These are phyloP conservation scores for Dermatemys mawii DNA, from an alignment of 2,113 vertebrate genomes.

Conservation along the genomic window DNA sequence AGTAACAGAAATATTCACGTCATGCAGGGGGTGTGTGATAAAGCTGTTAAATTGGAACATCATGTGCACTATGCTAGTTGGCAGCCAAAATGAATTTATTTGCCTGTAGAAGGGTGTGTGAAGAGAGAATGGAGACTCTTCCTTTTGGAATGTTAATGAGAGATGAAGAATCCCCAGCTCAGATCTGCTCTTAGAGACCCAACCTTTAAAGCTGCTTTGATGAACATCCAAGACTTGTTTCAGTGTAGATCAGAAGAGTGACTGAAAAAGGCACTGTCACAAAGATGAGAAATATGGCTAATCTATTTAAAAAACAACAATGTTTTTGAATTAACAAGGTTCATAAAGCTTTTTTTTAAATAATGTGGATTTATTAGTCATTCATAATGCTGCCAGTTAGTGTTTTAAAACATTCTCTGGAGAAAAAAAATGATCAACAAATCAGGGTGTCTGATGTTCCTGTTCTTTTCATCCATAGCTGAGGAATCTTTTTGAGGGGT, in stretches of 20 bases:
- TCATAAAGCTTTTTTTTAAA: not conserved
- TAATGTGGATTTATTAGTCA: not conserved
- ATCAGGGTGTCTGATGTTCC: not conserved
- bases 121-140: not conserved
- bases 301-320: not conserved
- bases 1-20: not conserved
- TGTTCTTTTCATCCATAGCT: not conserved
- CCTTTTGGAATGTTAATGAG: not conserved
- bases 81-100: slow-evolving; percentile 49
- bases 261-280: not conserved
- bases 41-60: slow-evolving; percentile 51
- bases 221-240: not conserved
- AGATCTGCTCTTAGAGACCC: not conserved
- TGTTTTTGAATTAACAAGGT: not conserved
- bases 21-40: fast-evolving
- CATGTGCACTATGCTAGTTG: slow-evolving; percentile 49
- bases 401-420: not conserved
- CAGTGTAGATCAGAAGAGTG: not conserved
- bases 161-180: not conserved
- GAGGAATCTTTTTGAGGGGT: not conserved
- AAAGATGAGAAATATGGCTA: not conserved
- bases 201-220: not conserved
- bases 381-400: not conserved
- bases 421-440: not conserved
- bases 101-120: not conserved